Percentiles rank a stretch among this genome's conserved stretches.
Evolutionary conservation across 2,113 vertebrate species (phyloP).

Genomic region (Scalopus aquaticus): DNA sequence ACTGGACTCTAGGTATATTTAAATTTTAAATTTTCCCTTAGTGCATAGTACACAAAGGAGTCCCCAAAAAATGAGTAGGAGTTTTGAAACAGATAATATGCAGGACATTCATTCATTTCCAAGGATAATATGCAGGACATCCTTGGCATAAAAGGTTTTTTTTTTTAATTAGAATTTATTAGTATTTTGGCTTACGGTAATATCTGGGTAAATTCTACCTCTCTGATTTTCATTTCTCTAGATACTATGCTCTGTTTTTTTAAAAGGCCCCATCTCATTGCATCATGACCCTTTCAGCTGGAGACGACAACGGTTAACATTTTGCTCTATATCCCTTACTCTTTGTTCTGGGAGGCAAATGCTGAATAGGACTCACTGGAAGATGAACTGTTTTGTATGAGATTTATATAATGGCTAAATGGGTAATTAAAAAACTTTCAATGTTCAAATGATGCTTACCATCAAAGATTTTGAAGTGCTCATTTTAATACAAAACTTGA

Average conservation of each 20-base stretch:
- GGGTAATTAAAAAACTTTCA: not conserved
- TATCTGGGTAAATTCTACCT: not conserved
- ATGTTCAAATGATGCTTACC: not conserved
- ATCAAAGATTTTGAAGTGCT: slow-evolving; percentile 12
- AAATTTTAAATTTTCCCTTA: slow-evolving; percentile 20
- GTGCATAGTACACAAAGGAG: not conserved
- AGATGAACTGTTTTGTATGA: not conserved
- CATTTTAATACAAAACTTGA: not conserved
- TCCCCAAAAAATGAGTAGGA: not conserved
- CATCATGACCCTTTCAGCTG: not conserved
- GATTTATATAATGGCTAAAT: not conserved
- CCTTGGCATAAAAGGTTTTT: not conserved
- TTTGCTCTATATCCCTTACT: not conserved
- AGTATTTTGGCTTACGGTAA: not conserved
- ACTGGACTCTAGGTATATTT: not conserved
- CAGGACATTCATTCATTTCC: not conserved
- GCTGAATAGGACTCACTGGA: not conserved
- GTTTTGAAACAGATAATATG: not conserved
- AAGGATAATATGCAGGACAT: not conserved
- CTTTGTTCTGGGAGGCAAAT: not conserved
- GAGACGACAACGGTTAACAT: not conserved
- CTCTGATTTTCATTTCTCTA: not conserved
- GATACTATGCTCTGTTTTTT: not conserved
- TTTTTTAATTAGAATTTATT: not conserved
- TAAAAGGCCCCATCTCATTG: not conserved